Percentiles rank a stretch among this genome's conserved stretches.
phyloP scores from a whole-genome alignment of 2,888 invertebrate species.

The Halictus ligatus region DNA sequence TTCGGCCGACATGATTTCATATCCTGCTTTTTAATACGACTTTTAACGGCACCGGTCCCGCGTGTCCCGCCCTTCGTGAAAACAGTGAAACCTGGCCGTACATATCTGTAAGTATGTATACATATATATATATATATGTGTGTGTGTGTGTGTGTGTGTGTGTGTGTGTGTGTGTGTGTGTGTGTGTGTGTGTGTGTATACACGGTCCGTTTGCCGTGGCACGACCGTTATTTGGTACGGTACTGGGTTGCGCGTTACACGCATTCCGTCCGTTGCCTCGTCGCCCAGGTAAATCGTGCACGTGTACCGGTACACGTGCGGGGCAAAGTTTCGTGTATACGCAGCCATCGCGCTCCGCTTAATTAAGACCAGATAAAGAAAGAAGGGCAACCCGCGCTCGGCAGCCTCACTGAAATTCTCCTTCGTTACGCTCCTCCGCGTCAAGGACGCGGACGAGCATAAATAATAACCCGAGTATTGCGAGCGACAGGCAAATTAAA shows the following conservation, averaged over 20 bases:
- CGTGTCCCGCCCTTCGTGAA: slow-evolving; percentile 18
- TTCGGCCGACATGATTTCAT: slow-evolving; percentile 5
- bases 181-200: too few relatives aligned
- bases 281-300: slow-evolving; percentile 58
- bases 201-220: slow-evolving; percentile 55
- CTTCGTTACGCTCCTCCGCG: not conserved
- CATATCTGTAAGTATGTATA: too few relatives aligned
- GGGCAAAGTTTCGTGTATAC: slow-evolving; percentile 33
- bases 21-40: slow-evolving; percentile 2
- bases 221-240: slow-evolving; percentile 70
- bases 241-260: slow-evolving; percentile 59
- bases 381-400: not conserved
- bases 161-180: too few relatives aligned
- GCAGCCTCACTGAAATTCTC: not conserved
- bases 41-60: not conserved
- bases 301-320: slow-evolving; percentile 61
- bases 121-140: not conserved
- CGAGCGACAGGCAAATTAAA: too few relatives aligned
- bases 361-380: slow-evolving; percentile 52
- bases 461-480: not conserved
- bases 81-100: not conserved
- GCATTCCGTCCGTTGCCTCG: slow-evolving; percentile 57
- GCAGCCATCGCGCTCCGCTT: slow-evolving; percentile 42
- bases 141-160: too few relatives aligned
- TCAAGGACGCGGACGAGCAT: not conserved